These are phyloP conservation scores for Chesias legatella DNA, from an alignment of 2,888 invertebrate genomes.

Conservation along the genomic window DNA sequence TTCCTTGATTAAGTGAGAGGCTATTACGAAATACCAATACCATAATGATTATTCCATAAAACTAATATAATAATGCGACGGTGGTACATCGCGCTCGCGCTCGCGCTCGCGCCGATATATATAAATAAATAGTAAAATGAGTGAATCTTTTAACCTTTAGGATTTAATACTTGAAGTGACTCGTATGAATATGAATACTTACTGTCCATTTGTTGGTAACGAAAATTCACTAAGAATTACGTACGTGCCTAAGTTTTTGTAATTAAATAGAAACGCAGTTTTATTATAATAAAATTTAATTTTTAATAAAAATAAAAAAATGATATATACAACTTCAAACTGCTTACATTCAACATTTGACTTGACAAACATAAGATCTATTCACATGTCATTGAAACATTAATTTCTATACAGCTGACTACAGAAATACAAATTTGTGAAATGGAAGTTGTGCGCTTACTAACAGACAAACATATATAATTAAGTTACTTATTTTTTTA, in stretches of 20 bases:
- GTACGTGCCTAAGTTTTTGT: not conserved
- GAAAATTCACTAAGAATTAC: slow-evolving; percentile 7
- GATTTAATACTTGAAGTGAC: no score
- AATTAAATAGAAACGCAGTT: slow-evolving; percentile 17
- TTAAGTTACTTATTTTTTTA: no score
- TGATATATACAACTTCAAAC: slow-evolving; percentile 57
- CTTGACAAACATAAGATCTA: slow-evolving; percentile 23
- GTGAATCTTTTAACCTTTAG: no score
- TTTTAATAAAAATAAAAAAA: slow-evolving; percentile 58
- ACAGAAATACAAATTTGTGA: slow-evolving; percentile 18
- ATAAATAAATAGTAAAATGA: no score
- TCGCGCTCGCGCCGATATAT: no score
- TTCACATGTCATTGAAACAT: slow-evolving; percentile 26
- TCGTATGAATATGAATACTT: no score
- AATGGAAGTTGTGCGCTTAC: slow-evolving; percentile 34
- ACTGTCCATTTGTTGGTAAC: no score
- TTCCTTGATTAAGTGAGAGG: no score
- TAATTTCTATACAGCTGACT: slow-evolving; percentile 11
- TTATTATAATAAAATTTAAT: slow-evolving; percentile 54
- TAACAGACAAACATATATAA: slow-evolving; percentile 2
- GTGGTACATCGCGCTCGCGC: no score
- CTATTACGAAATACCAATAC: no score
- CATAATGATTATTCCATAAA: no score
- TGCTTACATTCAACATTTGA: slow-evolving; percentile 31
- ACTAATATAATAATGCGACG: no score